Conservation (phyloP, 2,797 vertebrate genomes). For the Alfaro cultratus region DNA sequence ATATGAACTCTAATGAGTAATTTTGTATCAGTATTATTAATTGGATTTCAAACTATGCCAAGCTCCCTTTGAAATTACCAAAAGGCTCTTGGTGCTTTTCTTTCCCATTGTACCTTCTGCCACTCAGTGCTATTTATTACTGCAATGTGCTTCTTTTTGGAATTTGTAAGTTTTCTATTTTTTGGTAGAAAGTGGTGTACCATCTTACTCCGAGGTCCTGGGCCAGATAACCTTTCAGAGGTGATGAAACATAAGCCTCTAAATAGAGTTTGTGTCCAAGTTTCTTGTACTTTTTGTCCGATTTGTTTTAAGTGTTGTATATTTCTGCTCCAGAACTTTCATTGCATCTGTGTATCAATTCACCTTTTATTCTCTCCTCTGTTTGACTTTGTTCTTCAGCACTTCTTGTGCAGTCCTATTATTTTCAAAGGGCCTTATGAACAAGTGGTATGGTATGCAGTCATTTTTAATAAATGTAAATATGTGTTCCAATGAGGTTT, state of each 20-base stretch:
- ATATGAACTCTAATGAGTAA: not conserved
- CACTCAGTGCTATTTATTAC: not conserved
- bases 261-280: not conserved
- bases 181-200: not conserved
- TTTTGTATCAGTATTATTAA: not conserved
- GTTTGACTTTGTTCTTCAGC: not conserved
- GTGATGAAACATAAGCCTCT: not conserved
- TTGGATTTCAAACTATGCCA: not conserved
- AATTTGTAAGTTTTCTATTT: not conserved
- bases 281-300: not conserved
- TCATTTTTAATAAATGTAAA: not conserved
- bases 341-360: not conserved
- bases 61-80: not conserved
- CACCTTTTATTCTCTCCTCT: not conserved
- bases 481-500: not conserved
- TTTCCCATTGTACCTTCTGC: not conserved
- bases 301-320: not conserved
- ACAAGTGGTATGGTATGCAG: not conserved
- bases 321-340: not conserved
- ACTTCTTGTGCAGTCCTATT: not conserved
- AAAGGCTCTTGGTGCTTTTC: not conserved
- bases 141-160: not conserved
- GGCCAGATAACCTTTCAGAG: not conserved
- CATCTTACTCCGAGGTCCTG: not conserved
- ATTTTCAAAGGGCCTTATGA: not conserved